Conservation (phyloP, 2,113 vertebrate species). For the Sylvietta virens region DNA sequence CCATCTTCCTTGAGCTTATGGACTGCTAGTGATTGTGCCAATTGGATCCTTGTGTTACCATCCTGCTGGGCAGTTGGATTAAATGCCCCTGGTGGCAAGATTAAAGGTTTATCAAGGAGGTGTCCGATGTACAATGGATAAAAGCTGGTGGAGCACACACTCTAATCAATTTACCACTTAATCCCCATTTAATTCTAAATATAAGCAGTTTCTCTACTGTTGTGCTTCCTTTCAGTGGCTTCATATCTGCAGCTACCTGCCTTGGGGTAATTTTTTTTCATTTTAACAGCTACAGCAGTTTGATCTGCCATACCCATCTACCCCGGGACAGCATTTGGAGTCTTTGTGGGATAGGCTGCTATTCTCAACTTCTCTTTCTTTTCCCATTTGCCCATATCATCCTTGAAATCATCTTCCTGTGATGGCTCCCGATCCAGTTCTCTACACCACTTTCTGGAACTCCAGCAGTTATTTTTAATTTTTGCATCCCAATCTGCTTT, state of each 20-base stretch:
- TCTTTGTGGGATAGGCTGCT: neutral
- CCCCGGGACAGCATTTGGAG: neutral
- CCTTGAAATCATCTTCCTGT: neutral
- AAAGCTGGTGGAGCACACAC: neutral
- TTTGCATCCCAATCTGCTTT: conserved; percentile 51
- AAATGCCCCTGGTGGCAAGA: neutral
- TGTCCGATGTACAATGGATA: neutral
- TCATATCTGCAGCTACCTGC: neutral
- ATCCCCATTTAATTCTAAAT: neutral
- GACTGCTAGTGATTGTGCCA: neutral
- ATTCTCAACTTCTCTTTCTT: neutral
- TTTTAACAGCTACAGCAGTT: neutral
- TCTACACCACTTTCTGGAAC: neutral
- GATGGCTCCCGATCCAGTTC: neutral
- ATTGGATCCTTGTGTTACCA: neutral
- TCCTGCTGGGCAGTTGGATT: neutral
- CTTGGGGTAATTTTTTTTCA: neutral
- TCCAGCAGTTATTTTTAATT: conserved; percentile 51
- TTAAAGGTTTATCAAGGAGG: neutral
- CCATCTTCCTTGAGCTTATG: neutral
- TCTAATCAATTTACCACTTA: neutral
- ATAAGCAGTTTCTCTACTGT: neutral
- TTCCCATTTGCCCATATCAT: neutral
- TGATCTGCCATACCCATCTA: neutral
- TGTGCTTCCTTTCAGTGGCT: neutral